Conservation (phyloP, 2,888 invertebrate species). For the Herminia tarsipennalis region DNA sequence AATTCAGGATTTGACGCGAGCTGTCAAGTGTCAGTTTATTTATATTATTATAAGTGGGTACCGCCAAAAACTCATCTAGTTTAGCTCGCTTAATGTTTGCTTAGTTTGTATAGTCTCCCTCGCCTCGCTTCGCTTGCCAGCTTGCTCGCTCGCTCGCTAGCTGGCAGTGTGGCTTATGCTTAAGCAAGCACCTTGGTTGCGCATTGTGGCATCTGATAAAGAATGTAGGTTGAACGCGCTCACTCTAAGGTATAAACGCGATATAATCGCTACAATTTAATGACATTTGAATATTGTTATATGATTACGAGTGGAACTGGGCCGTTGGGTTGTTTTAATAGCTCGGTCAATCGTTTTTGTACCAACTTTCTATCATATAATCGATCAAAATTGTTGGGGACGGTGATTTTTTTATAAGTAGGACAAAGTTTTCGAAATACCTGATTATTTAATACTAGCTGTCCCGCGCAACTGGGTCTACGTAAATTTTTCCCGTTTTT, state of each 20-base stretch:
- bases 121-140: too few relatives aligned
- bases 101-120: too few relatives aligned
- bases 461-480: too few relatives aligned
- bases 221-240: conserved; percentile 33
- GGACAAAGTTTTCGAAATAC: background rate
- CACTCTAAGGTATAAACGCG: conserved; percentile 14
- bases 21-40: too few relatives aligned
- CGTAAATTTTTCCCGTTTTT: too few relatives aligned
- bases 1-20: too few relatives aligned
- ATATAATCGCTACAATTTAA: conserved; percentile 30
- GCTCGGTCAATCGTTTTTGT: conserved; percentile 2
- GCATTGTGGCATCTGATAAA: conserved; percentile 38
- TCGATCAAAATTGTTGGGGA: conserved; percentile 5
- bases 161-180: too few relatives aligned
- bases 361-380: background rate
- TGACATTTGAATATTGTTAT: conserved; percentile 35
- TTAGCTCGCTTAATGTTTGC: too few relatives aligned
- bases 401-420: background rate
- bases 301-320: conserved; percentile 26
- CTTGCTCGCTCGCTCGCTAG: too few relatives aligned
- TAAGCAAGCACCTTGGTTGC: conserved; percentile 10
- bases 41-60: too few relatives aligned
- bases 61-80: too few relatives aligned
- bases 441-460: too few relatives aligned
- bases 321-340: conserved; percentile 11